Conservation (phyloP, 2,797 vertebrate genomes). For the Centroberyx gerrardi region DNA sequence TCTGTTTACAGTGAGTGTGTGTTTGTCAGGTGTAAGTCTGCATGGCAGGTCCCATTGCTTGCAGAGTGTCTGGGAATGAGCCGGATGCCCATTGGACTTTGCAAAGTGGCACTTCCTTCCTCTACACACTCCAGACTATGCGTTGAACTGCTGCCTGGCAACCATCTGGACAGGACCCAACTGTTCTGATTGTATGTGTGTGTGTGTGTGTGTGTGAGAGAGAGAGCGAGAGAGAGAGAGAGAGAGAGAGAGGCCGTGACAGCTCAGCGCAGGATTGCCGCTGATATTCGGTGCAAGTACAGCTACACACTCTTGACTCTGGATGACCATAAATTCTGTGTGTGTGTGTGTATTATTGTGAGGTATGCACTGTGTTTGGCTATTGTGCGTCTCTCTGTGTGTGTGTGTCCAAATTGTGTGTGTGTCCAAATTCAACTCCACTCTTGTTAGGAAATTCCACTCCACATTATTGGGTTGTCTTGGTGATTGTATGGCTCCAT, state of each 20-base stretch:
- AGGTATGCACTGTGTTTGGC: conserved; percentile 50
- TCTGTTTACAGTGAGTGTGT: conserved; percentile 41
- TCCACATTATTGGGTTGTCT: conserved; percentile 83
- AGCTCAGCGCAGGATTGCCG: conserved; percentile 60
- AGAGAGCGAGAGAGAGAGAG: conserved; percentile 47
- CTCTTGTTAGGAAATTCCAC: conserved; percentile 84
- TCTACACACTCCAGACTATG: conserved; percentile 81
- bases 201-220: conserved; percentile 27
- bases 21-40: conserved; percentile 70
- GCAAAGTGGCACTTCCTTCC: conserved; percentile 86
- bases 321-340: conserved; percentile 58
- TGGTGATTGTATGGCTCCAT: conserved; percentile 79
- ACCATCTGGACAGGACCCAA: conserved; percentile 81
- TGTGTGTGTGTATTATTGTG: conserved; percentile 60
- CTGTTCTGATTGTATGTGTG: conserved; percentile 66
- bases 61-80: conserved; percentile 70
- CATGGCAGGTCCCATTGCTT: conserved; percentile 56
- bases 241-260: conserved; percentile 50
- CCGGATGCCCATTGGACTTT: conserved; percentile 76
- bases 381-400: conserved; percentile 55
- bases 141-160: conserved; percentile 81
- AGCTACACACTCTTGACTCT: conserved; percentile 56
- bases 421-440: conserved; percentile 71
- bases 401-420: conserved; percentile 43
- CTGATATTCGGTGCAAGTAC: conserved; percentile 58